Evolutionary conservation across 2,888 invertebrate species (phyloP), one percentile per base, ranked within the genome.

Genomic region (Bimastos eiseni): DNA sequence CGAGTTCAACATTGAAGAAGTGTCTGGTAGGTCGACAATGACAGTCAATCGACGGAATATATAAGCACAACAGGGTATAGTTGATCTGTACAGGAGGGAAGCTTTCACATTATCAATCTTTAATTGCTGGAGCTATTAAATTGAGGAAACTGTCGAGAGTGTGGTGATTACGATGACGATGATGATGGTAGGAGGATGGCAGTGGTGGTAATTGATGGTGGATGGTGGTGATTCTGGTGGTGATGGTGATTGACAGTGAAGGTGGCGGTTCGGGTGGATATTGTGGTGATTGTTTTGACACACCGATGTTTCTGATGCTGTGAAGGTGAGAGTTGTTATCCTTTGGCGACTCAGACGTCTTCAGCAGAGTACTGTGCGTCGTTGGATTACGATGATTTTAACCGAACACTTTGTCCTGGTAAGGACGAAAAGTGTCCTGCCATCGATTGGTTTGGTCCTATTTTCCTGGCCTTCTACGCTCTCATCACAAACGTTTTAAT

Each of bases 401-500:
- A 90, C 15, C n/a, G 34, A 15, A 84, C 83, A 6, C 37, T 33
- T 1, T 90, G 91, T 86, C 49, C 36, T 88, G 90, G 89, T 17
- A 86, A 44, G 38, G 83, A 44, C 83, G 89, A 91, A 34, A 41
- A 55, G 33, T 92, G 92, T 49, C 91, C 91, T 19, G 90, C 83
- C 34, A 92, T 91, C 88, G 91, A 92, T 0, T 93, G 93, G 91
- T 92, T 94, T 13, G 94, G 94, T 24, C 94, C 94, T 0, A 92
- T 94, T 33, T 90, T 95, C 90, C 93, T 95, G 92, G 94, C 94
- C 19, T 89, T 94, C 38, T 95, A 95, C 92, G 94, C 95, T 91
- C 92, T 95, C 86, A 93, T 95, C 91, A 94, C 94, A 90, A 95
- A 95, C 90, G 94, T 95, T 30, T 93, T 95, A 21, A 93, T 95